phyloP scores from a whole-genome alignment of 2,113 vertebrate genomes.

The Anguilla rostrata region DNA sequence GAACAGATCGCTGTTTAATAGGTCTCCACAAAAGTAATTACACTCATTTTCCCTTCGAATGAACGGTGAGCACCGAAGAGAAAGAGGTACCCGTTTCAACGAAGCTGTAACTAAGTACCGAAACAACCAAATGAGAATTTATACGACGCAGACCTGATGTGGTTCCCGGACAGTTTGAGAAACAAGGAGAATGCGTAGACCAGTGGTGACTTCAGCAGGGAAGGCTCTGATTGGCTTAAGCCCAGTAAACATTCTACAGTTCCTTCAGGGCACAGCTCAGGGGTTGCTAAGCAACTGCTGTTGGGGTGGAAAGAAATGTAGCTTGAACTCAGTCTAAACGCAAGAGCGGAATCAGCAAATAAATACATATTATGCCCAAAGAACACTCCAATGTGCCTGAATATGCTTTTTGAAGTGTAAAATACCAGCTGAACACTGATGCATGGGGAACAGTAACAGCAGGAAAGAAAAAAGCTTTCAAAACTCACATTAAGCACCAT shows the following conservation, averaged over 20 bases:
- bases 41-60: background rate
- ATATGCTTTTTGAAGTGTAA: constrained; percentile 26
- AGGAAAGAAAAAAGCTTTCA: constrained; percentile 31
- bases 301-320: constrained; percentile 7
- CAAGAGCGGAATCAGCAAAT: constrained; percentile 27
- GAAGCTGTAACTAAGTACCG: background rate
- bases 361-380: constrained; percentile 22
- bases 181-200: background rate
- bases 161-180: constrained; percentile 6
- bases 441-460: constrained; percentile 13
- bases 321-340: constrained; percentile 10
- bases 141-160: background rate
- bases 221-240: constrained; percentile 13
- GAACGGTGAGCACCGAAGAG: background rate
- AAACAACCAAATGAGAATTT: background rate
- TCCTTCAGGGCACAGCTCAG: constrained; percentile 10
- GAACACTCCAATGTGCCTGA: background rate
- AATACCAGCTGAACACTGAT: constrained; percentile 18
- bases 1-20: background rate
- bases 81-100: background rate
- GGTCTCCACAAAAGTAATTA: background rate
- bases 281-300: constrained; percentile 27
- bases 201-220: constrained; percentile 17
- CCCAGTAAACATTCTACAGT: constrained; percentile 21
- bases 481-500: constrained; percentile 23